Conservation (phyloP, 2,888 invertebrate species). For the Eumerus sabulonum region DNA sequence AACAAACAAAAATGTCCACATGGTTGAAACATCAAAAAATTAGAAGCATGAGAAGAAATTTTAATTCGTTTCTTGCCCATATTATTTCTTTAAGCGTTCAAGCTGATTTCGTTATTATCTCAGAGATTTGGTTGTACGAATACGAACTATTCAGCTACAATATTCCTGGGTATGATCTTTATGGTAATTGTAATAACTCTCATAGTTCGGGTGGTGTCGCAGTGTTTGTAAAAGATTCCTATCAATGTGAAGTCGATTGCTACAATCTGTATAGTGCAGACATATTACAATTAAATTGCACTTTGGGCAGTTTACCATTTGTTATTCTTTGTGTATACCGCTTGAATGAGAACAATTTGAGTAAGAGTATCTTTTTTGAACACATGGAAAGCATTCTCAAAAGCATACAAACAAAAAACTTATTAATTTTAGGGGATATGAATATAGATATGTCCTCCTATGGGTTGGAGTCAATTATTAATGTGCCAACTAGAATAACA, state of each 20-base stretch:
- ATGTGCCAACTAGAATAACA: slow-evolving; percentile 20
- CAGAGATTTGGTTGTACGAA: slow-evolving; percentile 35
- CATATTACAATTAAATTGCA: neutral
- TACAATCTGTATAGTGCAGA: slow-evolving; percentile 12
- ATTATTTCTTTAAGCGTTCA: neutral
- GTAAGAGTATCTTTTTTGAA: slow-evolving; percentile 8
- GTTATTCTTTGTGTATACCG: neutral
- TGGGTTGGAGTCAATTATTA: slow-evolving; percentile 12
- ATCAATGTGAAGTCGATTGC: neutral
- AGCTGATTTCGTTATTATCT: slow-evolving; percentile 13
- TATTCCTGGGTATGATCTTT: slow-evolving; percentile 33
- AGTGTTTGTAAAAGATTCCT: slow-evolving; percentile 9
- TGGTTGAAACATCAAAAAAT: slow-evolving; percentile 21
- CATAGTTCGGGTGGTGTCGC: too few species aligned
- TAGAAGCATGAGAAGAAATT: slow-evolving; percentile 29
- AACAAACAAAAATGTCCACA: neutral
- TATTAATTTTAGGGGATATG: slow-evolving; percentile 19
- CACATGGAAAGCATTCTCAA: slow-evolving; percentile 3
- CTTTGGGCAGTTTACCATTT: neutral
- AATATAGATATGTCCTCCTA: slow-evolving; percentile 24
- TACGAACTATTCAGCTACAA: slow-evolving; percentile 11
- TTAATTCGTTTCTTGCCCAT: slow-evolving; percentile 18
- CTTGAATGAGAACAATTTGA: neutral
- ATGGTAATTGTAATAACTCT: too few species aligned
- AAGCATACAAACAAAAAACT: slow-evolving; percentile 8